A percentile compares a stretch with the other conserved stretches of the same genome.
These are phyloP conservation scores for Brachyhypopomus occidentalis DNA, from an alignment of 2,113 vertebrate genomes.

Conservation along the genomic window DNA sequence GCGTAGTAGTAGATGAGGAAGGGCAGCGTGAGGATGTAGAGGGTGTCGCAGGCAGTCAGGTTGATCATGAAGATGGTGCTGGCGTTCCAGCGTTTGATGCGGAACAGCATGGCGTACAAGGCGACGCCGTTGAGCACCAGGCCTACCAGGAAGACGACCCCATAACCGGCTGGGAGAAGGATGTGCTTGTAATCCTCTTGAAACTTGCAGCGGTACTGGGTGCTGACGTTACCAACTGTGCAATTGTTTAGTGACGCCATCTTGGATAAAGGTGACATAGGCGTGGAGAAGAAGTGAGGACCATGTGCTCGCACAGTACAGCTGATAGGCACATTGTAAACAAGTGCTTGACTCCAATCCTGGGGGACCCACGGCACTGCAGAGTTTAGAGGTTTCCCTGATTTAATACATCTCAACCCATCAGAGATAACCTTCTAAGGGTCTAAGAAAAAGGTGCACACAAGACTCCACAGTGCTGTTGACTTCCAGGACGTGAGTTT, in stretches of 20 bases:
- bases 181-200: slow-evolving; percentile 91
- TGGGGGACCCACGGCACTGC: no score
- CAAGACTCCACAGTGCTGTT: no score
- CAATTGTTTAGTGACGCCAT: slow-evolving; percentile 56
- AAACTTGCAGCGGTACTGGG: slow-evolving; percentile 78
- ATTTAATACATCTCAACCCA: no score
- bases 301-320: no score
- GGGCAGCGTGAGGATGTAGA: slow-evolving; percentile 90
- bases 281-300: neutral
- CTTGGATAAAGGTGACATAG: slow-evolving; percentile 51
- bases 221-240: slow-evolving; percentile 41
- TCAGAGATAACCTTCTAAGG: no score
- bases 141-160: slow-evolving; percentile 87
- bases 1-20: slow-evolving; percentile 93
- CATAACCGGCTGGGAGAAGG: slow-evolving; percentile 87
- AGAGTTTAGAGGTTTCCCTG: no score
- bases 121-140: slow-evolving; percentile 83
- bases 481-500: no score
- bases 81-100: slow-evolving; percentile 89
- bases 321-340: neutral
- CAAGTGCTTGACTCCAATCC: neutral
- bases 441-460: no score
- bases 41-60: slow-evolving; percentile 85
- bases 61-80: slow-evolving; percentile 97
- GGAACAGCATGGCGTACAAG: slow-evolving; percentile 85